Base-by-base conservation (phyloP, 2,888 invertebrate species). In the Epinotia nisella region DNA sequence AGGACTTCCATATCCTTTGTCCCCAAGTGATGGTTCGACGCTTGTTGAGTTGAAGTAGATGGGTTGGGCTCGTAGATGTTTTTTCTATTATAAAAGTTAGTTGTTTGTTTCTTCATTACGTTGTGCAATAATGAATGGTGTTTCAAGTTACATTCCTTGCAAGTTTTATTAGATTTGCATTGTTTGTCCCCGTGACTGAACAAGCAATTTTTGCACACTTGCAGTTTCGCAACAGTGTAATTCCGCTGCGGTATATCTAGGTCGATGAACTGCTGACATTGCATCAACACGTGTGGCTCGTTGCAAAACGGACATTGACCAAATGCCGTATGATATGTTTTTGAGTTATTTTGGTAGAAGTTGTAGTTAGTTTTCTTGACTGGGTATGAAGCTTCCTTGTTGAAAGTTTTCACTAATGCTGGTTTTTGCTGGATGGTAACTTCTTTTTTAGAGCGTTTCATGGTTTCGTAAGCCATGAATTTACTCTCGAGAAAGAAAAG, bases 381-480 rank as follows among this genome's bases (percentile, higher is more conserved):
- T 19, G 17, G 41, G 39, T 60, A 19, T 4, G 39, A 3, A 11
- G 19, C 21, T 11, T 61, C n/a, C n/a, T n/a, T n/a, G n/a, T n/a
- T n/a, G n/a, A 9, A 11, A 21, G 61, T 7, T 61, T 61, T 61
- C 19, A 21, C 13, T 19, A 21, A 45, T 7, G 45, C 3, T 45
- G 45, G 61, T 19, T 45, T 61, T 19, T 17, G 61, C 10, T 17
- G 15, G 45, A 5, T 45, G 15, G 19, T 19, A 3, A 15, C 24
- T 3, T 59, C 68, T 59, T 49, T 68, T n/a, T 70, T 55, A 41
- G 39, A 19, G 11, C 56, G 61, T 11, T 70, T 60, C 60, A 74
- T 69, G 7, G 75, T 64, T 72, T 79, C 79, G 17, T 67, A 75
- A 0, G 79, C 75, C 74, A 76, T 76, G 19, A 78, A 77, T 56